Percentiles rank a stretch among this genome's conserved stretches.
Conservation (phyloP, 1,140 invertebrate genomes). For the Zaprionus camerounensis region DNA sequence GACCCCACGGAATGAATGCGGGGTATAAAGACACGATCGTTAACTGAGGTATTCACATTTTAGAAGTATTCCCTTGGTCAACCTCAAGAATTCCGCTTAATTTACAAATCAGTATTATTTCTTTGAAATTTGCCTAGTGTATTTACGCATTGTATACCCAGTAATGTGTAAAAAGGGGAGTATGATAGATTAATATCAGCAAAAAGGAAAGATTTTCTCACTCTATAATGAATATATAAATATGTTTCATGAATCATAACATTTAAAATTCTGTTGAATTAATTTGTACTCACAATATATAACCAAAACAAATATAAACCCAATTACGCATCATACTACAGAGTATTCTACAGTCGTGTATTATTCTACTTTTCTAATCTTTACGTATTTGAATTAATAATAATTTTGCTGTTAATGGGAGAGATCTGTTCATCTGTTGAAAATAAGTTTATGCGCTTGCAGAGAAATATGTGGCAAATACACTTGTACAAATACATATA, state of each 20-base stretch:
- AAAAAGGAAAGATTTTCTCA: no score
- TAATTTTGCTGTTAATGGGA: slow-evolving; percentile 68
- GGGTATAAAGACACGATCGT: slow-evolving; percentile 26
- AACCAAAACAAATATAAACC: neutral
- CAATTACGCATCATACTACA: neutral
- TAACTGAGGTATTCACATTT: slow-evolving; percentile 8
- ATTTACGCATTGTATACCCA: neutral
- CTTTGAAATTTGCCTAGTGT: neutral
- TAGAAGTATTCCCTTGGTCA: neutral
- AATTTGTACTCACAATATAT: neutral
- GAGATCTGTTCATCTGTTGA: slow-evolving; percentile 51
- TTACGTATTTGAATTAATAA: slow-evolving; percentile 42
- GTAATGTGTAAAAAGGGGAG: neutral
- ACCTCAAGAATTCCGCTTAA: neutral
- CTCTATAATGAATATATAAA: no score
- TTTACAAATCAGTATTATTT: slow-evolving; percentile 1
- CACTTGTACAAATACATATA: neutral
- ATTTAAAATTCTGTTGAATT: no score
- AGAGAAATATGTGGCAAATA: slow-evolving; percentile 38
- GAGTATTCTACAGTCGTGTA: neutral
- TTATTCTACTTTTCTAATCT: neutral
- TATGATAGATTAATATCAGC: neutral
- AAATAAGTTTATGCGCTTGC: slow-evolving; percentile 58
- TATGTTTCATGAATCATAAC: no score
- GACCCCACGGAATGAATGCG: neutral